Base-by-base conservation (phyloP, 2,888 invertebrate species). In the Oligia fasciuncula region DNA sequence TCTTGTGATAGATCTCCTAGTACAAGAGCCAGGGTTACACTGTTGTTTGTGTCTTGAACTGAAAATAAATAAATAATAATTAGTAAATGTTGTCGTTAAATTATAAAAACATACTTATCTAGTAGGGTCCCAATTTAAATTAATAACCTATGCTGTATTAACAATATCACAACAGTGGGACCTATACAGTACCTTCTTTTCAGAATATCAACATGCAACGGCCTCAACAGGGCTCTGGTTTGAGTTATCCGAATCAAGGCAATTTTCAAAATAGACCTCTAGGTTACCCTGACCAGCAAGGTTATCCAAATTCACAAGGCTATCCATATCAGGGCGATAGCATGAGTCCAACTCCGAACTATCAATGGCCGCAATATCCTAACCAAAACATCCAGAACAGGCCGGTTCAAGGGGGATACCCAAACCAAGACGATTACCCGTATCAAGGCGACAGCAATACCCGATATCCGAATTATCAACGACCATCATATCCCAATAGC, bases 391-490 rank as follows among this genome's bases (percentile, higher is more conserved):
- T 72, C 9, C 80, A 76, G 65, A 75, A 78, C 40, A 63, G 67
- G 35, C 83, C 81, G 9, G 62, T 57, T 72, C 81, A 81, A 17
- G 73, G 54, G 62, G 46, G 68, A n/a, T 87, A n/a, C 49, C 76
- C 80, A 66, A 82, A 77, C 46, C 79, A 72, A 73, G 43, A 72
- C 9, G 54, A 57, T 54, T 78, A 40, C 19, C 80, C 76, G 8
- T 87, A 87, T n/a, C 88, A 77, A 49, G 77, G 73, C 73, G 76
- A 68, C 65, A 81, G 67, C 60, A 83, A 54, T 67, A 70, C 73
- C 57, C 80, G 40, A 70, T 80, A 89, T 68, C 82, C 79, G 13
- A 81, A 77, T 73, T 80, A 84, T 72, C 83, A 80, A 72, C 73
- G 54, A 49, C 81, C 86, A 29, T 23, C 68, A 46, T 77, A 83